Evolutionary conservation across 2,797 vertebrate genomes (phyloP), one percentile per base, ranked within the genome.

Genomic region (Chelonia mydas): DNA sequence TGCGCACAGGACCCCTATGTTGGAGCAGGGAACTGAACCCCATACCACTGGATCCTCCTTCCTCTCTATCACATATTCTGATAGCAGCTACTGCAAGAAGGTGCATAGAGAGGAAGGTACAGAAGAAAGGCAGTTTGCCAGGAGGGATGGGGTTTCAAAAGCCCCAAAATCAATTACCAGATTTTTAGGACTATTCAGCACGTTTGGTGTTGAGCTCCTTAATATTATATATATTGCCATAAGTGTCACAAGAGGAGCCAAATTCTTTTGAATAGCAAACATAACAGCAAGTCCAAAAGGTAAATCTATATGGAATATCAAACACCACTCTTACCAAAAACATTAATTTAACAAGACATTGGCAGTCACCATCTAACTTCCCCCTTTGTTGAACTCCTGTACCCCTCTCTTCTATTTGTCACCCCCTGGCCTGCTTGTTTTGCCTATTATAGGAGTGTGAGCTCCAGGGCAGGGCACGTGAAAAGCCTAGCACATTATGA

Each of bases 271-370:
- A 83, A 53, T 6, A 54, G 51, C 59, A 53, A 59, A 53, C 21
- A 3, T 27, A 61, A 33, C 13, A 33, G 59, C 13, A 61, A 31
- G 12, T 13, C 13, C 33, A 61, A 61, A 61, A 31, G 59, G 59
- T 33, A 33, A 61, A 61, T 61, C 28, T 61, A 61, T 61, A 61
- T 61, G 11, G 25, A 2, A 6, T 77, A 83, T 83, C 77, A 54
- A 81, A 15, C 13, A n/a, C 5, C 5, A 4, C 12, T 2, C 11
- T 41, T 25, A 16, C 33, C 9, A 21, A 0, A 8, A 0, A 8
- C 2, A 25, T 78, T 41, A 27, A 31, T 57, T 23, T 53, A 33
- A 15, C 59, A 31, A 33, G 12, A 61, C 28, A 61, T 61, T 61
- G 59, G 6, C 6, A 16, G 31, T 61, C 59, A 54, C 54, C 53